Evolutionary conservation across 2,797 vertebrate genomes (phyloP).

Genomic region (Selene dorsalis): DNA sequence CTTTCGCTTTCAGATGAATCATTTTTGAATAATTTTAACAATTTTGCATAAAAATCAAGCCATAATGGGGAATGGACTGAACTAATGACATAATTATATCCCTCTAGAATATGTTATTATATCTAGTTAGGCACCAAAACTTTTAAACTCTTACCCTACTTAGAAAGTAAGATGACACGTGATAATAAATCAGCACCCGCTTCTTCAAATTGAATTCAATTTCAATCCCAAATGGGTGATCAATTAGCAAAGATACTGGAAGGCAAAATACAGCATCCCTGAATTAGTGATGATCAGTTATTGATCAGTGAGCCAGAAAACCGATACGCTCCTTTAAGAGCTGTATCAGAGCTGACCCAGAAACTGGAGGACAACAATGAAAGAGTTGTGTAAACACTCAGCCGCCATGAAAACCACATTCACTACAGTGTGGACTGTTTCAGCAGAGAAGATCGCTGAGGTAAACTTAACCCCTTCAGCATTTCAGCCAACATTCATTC

Average conservation of each 20-base stretch:
- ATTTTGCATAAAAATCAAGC: background rate
- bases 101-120: background rate
- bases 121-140: background rate
- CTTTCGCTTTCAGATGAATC: background rate
- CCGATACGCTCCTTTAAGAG: background rate
- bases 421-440: background rate
- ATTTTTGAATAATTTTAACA: background rate
- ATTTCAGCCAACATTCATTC: background rate
- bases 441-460: background rate
- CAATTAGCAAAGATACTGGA: background rate
- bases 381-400: background rate
- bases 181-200: background rate
- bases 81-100: background rate
- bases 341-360: background rate
- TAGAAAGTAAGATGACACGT: background rate
- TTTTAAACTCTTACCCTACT: background rate
- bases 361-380: background rate
- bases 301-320: background rate
- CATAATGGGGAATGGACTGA: background rate
- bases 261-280: background rate
- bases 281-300: background rate
- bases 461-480: background rate
- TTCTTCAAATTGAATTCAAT: background rate
- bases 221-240: background rate
- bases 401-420: slow-evolving; percentile 3